Base-by-base conservation (phyloP, 2,113 vertebrate species). In the Proteles cristata region DNA sequence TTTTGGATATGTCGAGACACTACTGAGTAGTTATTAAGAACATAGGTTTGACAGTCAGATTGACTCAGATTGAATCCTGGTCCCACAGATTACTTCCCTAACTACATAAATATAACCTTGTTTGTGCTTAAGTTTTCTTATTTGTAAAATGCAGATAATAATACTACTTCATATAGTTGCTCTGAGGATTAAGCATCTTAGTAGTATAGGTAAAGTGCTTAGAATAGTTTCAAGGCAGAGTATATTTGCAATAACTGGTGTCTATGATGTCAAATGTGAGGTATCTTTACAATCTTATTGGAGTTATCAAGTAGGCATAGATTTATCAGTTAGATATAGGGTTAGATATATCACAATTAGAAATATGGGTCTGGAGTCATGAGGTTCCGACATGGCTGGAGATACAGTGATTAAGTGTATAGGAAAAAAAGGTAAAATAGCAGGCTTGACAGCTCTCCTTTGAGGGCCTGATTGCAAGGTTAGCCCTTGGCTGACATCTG, bases 1-100 rank as follows among this genome's bases (percentile, higher is more conserved):
- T 73, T 92, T 76, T 48, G 53, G 43, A 53, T 80, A 92, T 92
- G 53, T n/a, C 73, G 80, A 92, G 66, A 61, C 23, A 92, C 71
- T 61, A 71, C 28, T 84, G 55, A 74, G 16, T 61, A 65, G 39
- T 84, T 19, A 93, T 50, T 84, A 84, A 84, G 23, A 50, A 53
- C 31, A 33, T 77, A 50, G 48, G 39, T 80, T 66, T 19, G n/a
- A 15, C 8, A 87, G 35, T 80, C 48, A 69, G 7, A 86, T 33
- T 55, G 48, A 80, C 5, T 80, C 7, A 15, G 35, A 77, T 43
- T 79, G 21, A 94, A 84, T 76, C 33, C 11, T 50, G 7, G 25
- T 93, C 17, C 43, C 25, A 35, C 2, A 76, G 71, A 80, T 45
- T 80, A 15, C 35, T 55, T 28, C 35, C 55, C 26, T 65, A 92